Conservation (phyloP, 2,888 invertebrate genomes). For the Apotomis turbidana region DNA sequence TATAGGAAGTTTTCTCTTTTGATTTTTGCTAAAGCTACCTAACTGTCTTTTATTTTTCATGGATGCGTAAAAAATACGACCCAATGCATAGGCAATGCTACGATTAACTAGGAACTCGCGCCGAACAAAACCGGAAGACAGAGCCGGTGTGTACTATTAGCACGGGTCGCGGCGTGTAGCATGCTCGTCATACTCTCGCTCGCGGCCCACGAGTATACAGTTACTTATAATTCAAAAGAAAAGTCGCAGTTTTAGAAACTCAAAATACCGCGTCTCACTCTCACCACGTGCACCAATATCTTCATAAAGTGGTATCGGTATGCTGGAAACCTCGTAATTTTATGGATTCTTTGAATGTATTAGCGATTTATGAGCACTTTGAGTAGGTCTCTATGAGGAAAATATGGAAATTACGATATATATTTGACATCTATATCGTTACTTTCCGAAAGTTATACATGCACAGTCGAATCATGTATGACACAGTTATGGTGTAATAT, state of each 20-base stretch:
- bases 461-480: neutral
- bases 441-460: constrained; percentile 26
- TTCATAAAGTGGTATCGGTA: constrained; percentile 11
- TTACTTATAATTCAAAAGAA: constrained; percentile 8
- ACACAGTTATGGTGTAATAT: constrained; percentile 14
- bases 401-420: constrained; percentile 31
- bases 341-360: constrained; percentile 33
- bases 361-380: constrained; percentile 17
- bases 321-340: constrained; percentile 10
- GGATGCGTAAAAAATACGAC: no score
- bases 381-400: constrained; percentile 17
- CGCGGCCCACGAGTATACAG: neutral
- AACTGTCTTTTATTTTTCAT: no score
- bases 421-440: constrained; percentile 32
- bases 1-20: no score
- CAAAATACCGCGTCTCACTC: neutral
- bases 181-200: no score
- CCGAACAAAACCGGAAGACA: no score
- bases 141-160: no score
- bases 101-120: no score
- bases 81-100: no score
- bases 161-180: no score
- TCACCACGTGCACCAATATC: constrained; percentile 6
- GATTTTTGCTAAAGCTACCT: no score
- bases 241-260: constrained; percentile 13